Evolutionary conservation across 2,113 vertebrate genomes (phyloP), one percentile per base, ranked within the genome.

Genomic region (Callipepla squamata): DNA sequence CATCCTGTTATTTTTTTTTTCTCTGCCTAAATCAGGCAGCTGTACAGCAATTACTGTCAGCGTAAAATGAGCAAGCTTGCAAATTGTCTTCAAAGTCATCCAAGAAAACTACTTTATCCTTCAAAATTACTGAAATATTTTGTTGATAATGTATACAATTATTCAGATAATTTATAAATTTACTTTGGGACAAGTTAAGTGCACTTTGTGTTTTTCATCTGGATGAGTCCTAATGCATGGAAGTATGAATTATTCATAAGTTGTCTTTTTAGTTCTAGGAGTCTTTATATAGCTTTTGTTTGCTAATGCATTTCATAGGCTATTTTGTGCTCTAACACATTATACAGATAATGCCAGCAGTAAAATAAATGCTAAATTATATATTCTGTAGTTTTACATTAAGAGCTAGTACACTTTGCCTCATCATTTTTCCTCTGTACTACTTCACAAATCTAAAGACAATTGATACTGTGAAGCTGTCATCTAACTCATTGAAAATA

Each of bases 171-270:
- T 93, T 96, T 95, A 91, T 96, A 90, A 73, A n/a, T 90, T 94
- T 95, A 96, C 83, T 62, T 76, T 47, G 44, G 88, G 73, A 90
- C 81, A 96, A 94, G 92, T 92, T 94, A 94, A 96, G 96, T 96
- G 93, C 93, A 83, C 90, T 90, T 90, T 79, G 55, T 75, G 50
- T 55, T 57, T 94, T 74, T 96, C 94, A 93, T 95, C 93, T 96
- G 93, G 80, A 85, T 77, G 81, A 74, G 89, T 94, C 81, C 96
- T 97, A 95, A 96, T 97, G 96, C 86, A 55, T 90, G 81, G 94
- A 68, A 92, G 94, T 50, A 70, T 97, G 96, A 98, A 97, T 98
- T 97, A 97, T 97, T 98, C 94, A 97, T 94, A n/a, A 66, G 15
- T 76, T 95, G 89, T 63, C 67, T 93, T 63, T 63, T 91, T 93